A percentile compares a stretch with the other conserved stretches of the same genome.
phyloP scores from a whole-genome alignment of 2,113 vertebrate genomes.

The Zosterops hypoxanthus region DNA sequence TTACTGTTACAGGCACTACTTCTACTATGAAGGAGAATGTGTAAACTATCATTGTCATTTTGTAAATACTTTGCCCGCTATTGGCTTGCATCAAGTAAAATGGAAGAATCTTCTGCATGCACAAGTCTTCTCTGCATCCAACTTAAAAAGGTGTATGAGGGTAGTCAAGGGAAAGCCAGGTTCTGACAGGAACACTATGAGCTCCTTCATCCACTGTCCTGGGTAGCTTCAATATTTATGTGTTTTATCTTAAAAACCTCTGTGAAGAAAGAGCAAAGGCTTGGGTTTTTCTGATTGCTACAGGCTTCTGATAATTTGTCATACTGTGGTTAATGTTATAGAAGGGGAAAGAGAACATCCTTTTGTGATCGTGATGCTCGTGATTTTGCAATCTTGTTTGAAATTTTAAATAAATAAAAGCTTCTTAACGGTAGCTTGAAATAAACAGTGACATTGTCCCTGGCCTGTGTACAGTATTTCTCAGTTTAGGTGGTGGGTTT shows the following conservation, averaged over 20 bases:
- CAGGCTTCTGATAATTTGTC: constrained; percentile 16
- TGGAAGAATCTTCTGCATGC: not conserved
- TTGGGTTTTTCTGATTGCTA: not conserved
- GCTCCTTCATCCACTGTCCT: not conserved
- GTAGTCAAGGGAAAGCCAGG: not conserved
- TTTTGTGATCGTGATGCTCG: not conserved
- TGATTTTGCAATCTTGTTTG: constrained; percentile 37
- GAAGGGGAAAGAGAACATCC: not conserved
- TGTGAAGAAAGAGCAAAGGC: constrained; percentile 19
- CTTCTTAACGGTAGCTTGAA: constrained; percentile 46
- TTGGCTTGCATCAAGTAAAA: not conserved
- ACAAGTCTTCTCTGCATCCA: not conserved
- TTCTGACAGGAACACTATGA: not conserved
- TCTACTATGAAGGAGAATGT: not conserved
- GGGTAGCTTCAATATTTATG: not conserved
- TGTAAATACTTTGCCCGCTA: not conserved
- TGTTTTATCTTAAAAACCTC: constrained; percentile 22
- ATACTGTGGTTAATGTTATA: not conserved
- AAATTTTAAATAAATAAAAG: constrained; percentile 36
- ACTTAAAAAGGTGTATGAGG: not conserved
- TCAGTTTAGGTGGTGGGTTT: not conserved
- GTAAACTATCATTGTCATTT: not conserved
- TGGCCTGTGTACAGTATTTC: not conserved
- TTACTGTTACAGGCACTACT: not conserved
- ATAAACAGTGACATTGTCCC: not conserved